Evolutionary conservation across 2,113 vertebrate species (phyloP).

Genomic region (Psittacus erithacus): DNA sequence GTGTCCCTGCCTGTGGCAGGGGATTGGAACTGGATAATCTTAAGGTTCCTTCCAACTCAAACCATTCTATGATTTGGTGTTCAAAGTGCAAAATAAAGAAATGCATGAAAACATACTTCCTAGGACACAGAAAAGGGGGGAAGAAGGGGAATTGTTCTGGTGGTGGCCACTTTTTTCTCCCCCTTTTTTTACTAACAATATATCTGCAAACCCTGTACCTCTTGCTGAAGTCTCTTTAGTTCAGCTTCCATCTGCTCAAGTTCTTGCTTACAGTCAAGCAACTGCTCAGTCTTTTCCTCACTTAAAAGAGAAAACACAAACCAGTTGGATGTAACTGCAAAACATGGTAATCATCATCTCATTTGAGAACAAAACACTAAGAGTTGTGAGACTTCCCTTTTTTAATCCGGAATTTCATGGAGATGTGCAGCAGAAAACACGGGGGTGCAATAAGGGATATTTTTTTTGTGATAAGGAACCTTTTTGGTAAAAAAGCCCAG

Average conservation of each 20-base stretch:
- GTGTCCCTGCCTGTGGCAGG: not conserved
- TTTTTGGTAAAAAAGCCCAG: not conserved
- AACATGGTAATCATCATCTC: not conserved
- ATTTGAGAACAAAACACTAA: not conserved
- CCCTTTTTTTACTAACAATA: not conserved
- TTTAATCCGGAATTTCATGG: not conserved
- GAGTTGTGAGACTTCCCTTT: not conserved
- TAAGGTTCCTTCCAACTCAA: not conserved
- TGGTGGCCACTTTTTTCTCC: not conserved
- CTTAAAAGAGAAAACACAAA: constrained; percentile 69
- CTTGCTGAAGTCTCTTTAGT: constrained; percentile 91
- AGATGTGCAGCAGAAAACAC: not conserved
- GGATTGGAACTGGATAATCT: not conserved
- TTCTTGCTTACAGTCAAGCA: constrained; percentile 95
- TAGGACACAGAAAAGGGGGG: not conserved
- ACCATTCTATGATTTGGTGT: not conserved
- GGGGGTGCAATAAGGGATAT: not conserved
- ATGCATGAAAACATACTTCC: not conserved
- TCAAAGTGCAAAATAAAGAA: not conserved
- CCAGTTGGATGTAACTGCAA: not conserved
- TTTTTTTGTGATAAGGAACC: not conserved
- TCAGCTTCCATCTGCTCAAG: constrained; percentile 91
- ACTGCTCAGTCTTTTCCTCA: constrained; percentile 97
- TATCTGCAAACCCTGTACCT: constrained; percentile 76
- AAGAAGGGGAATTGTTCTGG: not conserved